A percentile compares a stretch with the other conserved stretches of the same genome.
phyloP scores from a whole-genome alignment of 2,888 invertebrate genomes.

The Harpalus rufipes region DNA sequence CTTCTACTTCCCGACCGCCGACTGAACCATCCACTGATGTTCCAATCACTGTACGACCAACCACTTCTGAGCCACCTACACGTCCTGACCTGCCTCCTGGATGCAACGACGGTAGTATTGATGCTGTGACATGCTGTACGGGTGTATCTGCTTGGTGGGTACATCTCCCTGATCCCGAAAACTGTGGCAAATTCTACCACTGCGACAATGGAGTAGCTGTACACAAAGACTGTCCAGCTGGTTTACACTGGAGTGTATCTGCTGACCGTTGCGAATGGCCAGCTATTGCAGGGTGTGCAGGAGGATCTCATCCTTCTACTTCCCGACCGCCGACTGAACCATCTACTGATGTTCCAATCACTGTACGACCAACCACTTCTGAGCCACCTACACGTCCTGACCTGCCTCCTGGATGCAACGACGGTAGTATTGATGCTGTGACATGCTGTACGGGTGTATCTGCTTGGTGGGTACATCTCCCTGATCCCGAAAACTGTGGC shows the following conservation, averaged over 20 bases:
- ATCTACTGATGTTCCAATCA: not conserved
- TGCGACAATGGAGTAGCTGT: conserved; percentile 65
- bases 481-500: conserved; percentile 62
- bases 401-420: conserved; percentile 31
- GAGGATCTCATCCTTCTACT: not conserved
- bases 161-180: conserved; percentile 56
- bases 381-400: conserved; percentile 22
- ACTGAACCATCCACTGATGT: not conserved
- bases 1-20: too few species aligned
- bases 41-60: too few species aligned
- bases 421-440: conserved; percentile 46
- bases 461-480: conserved; percentile 60
- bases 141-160: conserved; percentile 57
- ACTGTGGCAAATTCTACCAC: conserved; percentile 67
- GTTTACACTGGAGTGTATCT: conserved; percentile 62
- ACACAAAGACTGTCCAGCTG: conserved; percentile 56
- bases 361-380: conserved; percentile 9
- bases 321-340: too few species aligned
- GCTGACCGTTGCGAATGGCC: conserved; percentile 64
- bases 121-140: conserved; percentile 19
- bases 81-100: not conserved
- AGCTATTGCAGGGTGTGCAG: conserved; percentile 44
- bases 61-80: conserved; percentile 18
- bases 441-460: conserved; percentile 36
- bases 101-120: not conserved